Evolutionary conservation across 2,888 invertebrate species (phyloP).

Genomic region (Polietes domitor): DNA sequence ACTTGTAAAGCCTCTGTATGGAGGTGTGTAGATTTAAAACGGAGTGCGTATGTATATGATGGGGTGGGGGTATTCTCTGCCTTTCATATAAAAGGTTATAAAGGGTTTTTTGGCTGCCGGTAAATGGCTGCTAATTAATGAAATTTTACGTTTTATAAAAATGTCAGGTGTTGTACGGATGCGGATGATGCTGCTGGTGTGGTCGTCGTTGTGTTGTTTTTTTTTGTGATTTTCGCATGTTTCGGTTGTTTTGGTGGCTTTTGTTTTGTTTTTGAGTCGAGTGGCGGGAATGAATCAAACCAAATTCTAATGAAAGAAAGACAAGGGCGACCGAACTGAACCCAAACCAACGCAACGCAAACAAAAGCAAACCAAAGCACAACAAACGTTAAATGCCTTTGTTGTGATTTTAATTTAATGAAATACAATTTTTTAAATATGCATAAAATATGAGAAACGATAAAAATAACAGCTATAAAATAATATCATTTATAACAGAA

Average conservation of each 20-base stretch:
- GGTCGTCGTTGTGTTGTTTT: neutral
- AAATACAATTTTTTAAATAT: conserved; percentile 50
- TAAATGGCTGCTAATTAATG: conserved; percentile 57
- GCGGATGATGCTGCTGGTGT: neutral
- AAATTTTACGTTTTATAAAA: conserved; percentile 43
- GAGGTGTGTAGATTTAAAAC: neutral
- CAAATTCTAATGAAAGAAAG: conserved; percentile 20
- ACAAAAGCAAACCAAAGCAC: neutral
- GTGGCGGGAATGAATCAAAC: neutral
- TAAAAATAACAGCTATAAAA: conserved; percentile 39
- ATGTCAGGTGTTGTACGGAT: conserved; percentile 47
- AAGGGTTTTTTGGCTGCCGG: conserved; percentile 68
- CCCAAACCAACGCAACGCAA: conserved; percentile 17
- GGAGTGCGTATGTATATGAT: neutral
- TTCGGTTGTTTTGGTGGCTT: conserved; percentile 16
- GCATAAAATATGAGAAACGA: conserved; percentile 35
- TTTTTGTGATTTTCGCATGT: neutral
- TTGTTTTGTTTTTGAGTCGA: neutral
- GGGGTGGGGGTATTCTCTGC: neutral
- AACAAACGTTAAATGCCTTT: conserved; percentile 1
- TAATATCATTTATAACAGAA: conserved; percentile 31
- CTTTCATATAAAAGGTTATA: conserved; percentile 43
- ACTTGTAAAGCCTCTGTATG: conserved; percentile 31
- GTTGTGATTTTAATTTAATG: conserved; percentile 45
- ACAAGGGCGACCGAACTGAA: neutral